A percentile compares a stretch with the other conserved stretches of the same genome.
Conservation (phyloP, 2,888 invertebrate species). For the Andrena haemorrhoa region DNA sequence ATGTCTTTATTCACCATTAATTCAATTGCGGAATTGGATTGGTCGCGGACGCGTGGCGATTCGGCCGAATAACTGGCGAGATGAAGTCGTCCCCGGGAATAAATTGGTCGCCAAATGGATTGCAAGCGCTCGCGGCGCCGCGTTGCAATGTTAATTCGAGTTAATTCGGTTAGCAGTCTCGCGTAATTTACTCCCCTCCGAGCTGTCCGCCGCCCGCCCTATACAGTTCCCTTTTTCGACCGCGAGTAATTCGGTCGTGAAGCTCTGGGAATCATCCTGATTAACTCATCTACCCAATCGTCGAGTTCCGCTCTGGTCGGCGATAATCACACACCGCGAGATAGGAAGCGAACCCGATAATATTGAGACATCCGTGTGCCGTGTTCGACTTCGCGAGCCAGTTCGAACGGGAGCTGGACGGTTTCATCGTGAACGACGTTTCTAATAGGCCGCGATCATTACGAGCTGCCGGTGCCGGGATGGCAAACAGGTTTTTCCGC, state of each 20-base stretch:
- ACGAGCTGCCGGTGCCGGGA: constrained; percentile 23
- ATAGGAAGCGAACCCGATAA: constrained; percentile 30
- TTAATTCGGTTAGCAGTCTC: too few relatives aligned
- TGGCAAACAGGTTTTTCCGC: constrained; percentile 43
- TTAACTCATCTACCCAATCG: neutral
- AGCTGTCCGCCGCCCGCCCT: too few relatives aligned
- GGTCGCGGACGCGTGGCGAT: neutral
- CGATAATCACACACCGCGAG: constrained; percentile 26
- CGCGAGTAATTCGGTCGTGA: too few relatives aligned
- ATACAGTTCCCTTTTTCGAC: too few relatives aligned
- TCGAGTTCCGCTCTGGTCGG: constrained; percentile 5
- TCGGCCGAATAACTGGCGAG: constrained; percentile 1
- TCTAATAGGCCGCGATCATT: constrained; percentile 37
- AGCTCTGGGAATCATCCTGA: too few relatives aligned
- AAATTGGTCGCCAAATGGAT: neutral
- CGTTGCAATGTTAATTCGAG: too few relatives aligned
- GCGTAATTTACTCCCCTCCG: too few relatives aligned
- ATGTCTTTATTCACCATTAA: too few relatives aligned
- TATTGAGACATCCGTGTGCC: constrained; percentile 41
- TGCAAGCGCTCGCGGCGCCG: too few relatives aligned
- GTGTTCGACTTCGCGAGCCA: constrained; percentile 2
- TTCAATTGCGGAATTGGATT: constrained; percentile 21
- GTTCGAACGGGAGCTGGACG: constrained; percentile 4
- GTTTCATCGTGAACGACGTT: constrained; percentile 31
- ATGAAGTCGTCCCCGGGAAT: constrained; percentile 20